phyloP scores from a whole-genome alignment of 2,113 vertebrate genomes.

The Capricornis sumatraensis region DNA sequence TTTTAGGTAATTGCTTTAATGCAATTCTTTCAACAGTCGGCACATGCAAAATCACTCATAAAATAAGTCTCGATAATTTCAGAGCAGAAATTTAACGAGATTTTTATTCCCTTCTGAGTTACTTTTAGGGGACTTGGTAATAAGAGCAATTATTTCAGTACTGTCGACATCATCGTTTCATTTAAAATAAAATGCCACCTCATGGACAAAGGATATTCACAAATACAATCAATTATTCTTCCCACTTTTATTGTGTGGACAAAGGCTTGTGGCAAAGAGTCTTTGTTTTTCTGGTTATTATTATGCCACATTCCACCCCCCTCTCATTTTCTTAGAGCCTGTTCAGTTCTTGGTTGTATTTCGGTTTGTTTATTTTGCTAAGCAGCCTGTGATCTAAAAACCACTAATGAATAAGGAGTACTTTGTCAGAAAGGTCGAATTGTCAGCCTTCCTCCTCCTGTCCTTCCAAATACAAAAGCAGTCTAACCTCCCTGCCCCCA shows the following conservation, averaged over 20 bases:
- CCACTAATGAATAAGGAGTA: conserved; percentile 55
- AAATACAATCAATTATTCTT: background rate
- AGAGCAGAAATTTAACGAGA: background rate
- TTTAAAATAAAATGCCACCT: background rate
- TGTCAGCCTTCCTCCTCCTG: conserved; percentile 32
- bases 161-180: background rate
- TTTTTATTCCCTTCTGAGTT: background rate
- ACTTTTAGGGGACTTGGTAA: background rate
- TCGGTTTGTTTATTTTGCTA: conserved; percentile 57
- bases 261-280: background rate
- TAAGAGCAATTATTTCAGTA: background rate
- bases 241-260: background rate
- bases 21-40: background rate
- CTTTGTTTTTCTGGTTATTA: conserved; percentile 58
- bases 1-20: conserved; percentile 6
- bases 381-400: conserved; percentile 49
- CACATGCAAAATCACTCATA: background rate
- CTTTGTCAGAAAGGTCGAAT: conserved; percentile 62
- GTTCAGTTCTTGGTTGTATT: background rate
- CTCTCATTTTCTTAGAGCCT: background rate
- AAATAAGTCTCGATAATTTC: conserved; percentile 1
- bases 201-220: background rate
- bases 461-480: conserved; percentile 49
- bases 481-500: background rate
- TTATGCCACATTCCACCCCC: background rate